Percentiles rank a stretch among this genome's conserved stretches.
Conservation (phyloP, 2,888 invertebrate genomes). For the Chalcosyrphus nemorum region DNA sequence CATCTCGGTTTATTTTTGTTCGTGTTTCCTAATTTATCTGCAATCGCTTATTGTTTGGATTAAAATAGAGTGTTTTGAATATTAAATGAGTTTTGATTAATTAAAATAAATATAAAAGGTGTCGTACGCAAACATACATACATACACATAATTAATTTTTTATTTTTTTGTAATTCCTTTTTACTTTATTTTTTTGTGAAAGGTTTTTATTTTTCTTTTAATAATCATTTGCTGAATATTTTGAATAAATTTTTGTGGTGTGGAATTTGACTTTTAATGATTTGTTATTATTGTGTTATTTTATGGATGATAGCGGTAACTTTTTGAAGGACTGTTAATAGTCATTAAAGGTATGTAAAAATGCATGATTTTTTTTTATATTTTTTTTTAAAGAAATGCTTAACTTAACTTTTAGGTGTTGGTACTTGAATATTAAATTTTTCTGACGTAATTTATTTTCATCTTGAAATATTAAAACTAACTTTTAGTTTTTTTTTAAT, state of each 20-base stretch:
- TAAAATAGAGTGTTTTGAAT: constrained; percentile 57
- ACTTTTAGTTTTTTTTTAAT: too few species aligned
- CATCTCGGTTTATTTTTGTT: constrained; percentile 7
- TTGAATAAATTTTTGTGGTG: constrained; percentile 34
- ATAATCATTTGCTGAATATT: constrained; percentile 34
- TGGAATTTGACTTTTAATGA: constrained; percentile 44
- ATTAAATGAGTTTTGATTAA: constrained; percentile 58
- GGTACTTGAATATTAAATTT: too few species aligned
- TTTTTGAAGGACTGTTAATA: constrained; percentile 14
- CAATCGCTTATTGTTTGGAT: constrained; percentile 46
- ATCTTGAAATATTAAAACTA: too few species aligned
- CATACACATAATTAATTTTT: neutral
- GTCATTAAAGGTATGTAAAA: neutral
- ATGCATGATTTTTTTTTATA: neutral
- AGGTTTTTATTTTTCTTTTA: constrained; percentile 28
- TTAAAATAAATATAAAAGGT: constrained; percentile 62
- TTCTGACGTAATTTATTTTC: too few species aligned
- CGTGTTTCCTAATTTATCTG: constrained; percentile 16
- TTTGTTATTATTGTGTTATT: constrained; percentile 33
- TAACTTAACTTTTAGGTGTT: too few species aligned
- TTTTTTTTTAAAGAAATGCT: neutral
- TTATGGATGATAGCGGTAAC: constrained; percentile 29
- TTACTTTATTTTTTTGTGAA: constrained; percentile 7
- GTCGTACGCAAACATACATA: constrained; percentile 39
- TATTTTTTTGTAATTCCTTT: neutral